Percentiles rank a stretch among this genome's conserved stretches.
Conservation (phyloP, 1,140 invertebrate genomes). For the Rhopalosiphum padi region DNA sequence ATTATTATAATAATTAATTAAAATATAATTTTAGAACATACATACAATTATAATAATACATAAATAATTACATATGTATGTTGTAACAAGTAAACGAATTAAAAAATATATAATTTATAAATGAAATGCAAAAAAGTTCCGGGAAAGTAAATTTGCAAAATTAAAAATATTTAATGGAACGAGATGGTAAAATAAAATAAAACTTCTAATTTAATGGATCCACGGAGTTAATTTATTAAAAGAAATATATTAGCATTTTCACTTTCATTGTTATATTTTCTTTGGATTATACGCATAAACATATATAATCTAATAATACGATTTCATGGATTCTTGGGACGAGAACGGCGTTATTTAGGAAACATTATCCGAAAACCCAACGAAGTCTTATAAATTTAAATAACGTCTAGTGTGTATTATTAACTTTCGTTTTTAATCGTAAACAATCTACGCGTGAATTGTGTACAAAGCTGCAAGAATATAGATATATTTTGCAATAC, state of each 20-base stretch:
- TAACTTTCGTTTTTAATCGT: not conserved
- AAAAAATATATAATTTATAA: not conserved
- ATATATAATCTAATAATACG: not conserved
- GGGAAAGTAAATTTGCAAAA: not conserved
- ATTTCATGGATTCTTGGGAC: not conserved
- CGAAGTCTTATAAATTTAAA: not conserved
- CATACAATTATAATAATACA: not conserved
- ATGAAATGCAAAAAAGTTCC: not conserved
- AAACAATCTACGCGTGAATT: not conserved
- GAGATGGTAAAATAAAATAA: not conserved
- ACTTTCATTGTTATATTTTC: not conserved
- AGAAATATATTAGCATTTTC: not conserved
- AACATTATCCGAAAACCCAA: not conserved
- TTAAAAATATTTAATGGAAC: not conserved
- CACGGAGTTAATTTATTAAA: not conserved
- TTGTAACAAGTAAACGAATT: not conserved
- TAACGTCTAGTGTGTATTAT: not conserved
- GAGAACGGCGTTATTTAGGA: not conserved
- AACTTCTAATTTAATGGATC: not conserved
- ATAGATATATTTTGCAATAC: not conserved
- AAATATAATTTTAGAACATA: not conserved
- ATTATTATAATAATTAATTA: not conserved
- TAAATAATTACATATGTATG: too few relatives aligned
- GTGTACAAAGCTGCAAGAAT: not conserved
- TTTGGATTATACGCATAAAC: not conserved